Base-by-base conservation (phyloP, 2,113 vertebrate genomes). In the Dryoscopus gambensis region DNA sequence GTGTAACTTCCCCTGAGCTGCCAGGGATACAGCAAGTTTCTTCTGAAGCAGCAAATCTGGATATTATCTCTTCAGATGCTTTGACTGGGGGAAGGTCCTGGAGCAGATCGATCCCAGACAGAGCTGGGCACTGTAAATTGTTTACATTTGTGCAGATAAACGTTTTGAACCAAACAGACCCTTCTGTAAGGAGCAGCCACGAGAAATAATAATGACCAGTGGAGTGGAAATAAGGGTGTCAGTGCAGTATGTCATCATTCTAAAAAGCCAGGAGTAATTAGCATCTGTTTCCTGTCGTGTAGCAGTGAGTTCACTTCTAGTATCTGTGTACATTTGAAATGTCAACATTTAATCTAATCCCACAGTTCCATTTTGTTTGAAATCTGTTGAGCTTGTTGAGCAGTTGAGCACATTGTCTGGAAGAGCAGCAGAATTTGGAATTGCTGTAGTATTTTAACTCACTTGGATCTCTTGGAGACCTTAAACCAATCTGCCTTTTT, bases 401-500 rank as follows among this genome's bases (percentile, higher is more conserved):
- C 1, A 0, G 8, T 52, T 69, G 70, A 77, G 68, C 1, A 0
- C 5, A 2, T 30, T 80, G n/a, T 44, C 46, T 76, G n/a, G 9
- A 30, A 19, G 30, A 76, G 23, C 9, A 44, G 46, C 50, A 62
- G 50, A 88, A 69, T 57, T 37, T 63, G 65, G 59, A 40, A 74
- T 28, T 93, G 15, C 59, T 93, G 8, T 53, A n/a, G 21, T 25
- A 28, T 73, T 73, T 56, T 44, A 24, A 20, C 77, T 69, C 22
- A 44, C 2, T 15, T 62, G 40, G 13, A 31, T 37, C 30, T 50
- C 12, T 50, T 35, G n/a, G 42, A 87, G 52, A 39, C 35, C 47
- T 64, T 77, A 83, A 78, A 56, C 7, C 49, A 55, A 20, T 49
- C 33, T 87, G n/a, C 9, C 37, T 62, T 42, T 37, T 22, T 2